Evolutionary conservation across 2,797 vertebrate species (phyloP).

Genomic region (Paramormyrops hopkinsi): DNA sequence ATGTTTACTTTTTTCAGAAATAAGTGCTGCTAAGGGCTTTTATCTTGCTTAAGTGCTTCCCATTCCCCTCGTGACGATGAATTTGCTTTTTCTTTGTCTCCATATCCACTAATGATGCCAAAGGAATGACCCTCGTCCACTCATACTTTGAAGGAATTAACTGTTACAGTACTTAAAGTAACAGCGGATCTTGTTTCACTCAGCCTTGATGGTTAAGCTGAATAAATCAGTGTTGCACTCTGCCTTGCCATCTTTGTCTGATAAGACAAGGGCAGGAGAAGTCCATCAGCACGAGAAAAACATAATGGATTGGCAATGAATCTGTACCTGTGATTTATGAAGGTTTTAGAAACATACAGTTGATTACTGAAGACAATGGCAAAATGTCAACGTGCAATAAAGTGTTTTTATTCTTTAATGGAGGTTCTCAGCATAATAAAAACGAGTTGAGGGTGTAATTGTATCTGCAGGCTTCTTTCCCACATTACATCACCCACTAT

Average conservation of each 20-base stretch:
- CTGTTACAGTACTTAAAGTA: not conserved
- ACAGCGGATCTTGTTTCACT: not conserved
- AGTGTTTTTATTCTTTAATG: constrained; percentile 49
- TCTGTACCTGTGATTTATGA: not conserved
- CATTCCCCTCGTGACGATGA: not conserved
- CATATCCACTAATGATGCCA: not conserved
- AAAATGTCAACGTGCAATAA: constrained; percentile 7
- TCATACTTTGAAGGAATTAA: not conserved
- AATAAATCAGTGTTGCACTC: constrained; percentile 40
- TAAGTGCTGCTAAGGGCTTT: not conserved
- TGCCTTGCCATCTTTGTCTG: not conserved
- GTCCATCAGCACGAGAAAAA: not conserved
- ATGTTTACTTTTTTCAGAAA: not conserved
- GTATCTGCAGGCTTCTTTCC: constrained; percentile 56
- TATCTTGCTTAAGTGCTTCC: not conserved
- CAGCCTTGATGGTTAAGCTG: not conserved
- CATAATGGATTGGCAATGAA: not conserved
- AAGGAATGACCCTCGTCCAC: not conserved
- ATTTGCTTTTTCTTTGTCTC: not conserved
- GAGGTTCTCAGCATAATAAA: constrained; percentile 42
- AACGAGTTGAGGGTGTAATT: constrained; percentile 27
- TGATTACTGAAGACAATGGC: constrained; percentile 22
- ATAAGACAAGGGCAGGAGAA: constrained; percentile 24
- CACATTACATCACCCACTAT: constrained; percentile 67
- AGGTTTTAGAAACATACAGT: constrained; percentile 10